Evolutionary conservation across 2,113 vertebrate genomes (phyloP).

Genomic region (Cheilinus undulatus): DNA sequence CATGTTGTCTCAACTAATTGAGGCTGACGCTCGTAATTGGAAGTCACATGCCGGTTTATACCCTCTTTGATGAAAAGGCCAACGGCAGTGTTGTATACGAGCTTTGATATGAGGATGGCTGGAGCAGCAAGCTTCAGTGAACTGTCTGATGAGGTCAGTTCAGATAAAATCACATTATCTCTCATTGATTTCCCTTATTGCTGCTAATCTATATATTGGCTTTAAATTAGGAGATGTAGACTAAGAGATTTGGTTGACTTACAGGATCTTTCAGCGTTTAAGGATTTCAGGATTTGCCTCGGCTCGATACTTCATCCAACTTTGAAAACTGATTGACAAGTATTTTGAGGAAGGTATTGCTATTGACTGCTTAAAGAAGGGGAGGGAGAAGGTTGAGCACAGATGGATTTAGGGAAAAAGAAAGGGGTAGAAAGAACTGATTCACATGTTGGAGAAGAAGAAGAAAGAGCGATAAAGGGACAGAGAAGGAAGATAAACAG

Average conservation of each 20-base stretch:
- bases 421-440: conserved; percentile 41
- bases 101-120: conserved; percentile 30
- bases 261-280: neutral
- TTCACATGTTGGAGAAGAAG: conserved; percentile 34
- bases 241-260: neutral
- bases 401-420: conserved; percentile 5
- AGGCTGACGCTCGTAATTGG: conserved; percentile 72
- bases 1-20: conserved; percentile 70
- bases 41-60: conserved; percentile 51
- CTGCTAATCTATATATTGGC: neutral
- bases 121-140: neutral
- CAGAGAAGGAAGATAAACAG: conserved; percentile 57
- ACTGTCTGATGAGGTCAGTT: conserved; percentile 29
- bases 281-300: neutral
- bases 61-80: conserved; percentile 56
- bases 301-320: neutral
- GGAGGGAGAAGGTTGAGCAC: conserved; percentile 12
- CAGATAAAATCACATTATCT: neutral
- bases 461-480: conserved; percentile 43
- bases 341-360: neutral
- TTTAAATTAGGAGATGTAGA: conserved; percentile 3
- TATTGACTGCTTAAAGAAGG: conserved; percentile 13
- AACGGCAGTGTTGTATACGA: conserved; percentile 20
- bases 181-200: conserved; percentile 9
- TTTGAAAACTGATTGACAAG: neutral